Percentiles rank a stretch among this genome's conserved stretches.
phyloP scores from a whole-genome alignment of 2,797 vertebrate genomes.

The Pogoniulus pusillus region DNA sequence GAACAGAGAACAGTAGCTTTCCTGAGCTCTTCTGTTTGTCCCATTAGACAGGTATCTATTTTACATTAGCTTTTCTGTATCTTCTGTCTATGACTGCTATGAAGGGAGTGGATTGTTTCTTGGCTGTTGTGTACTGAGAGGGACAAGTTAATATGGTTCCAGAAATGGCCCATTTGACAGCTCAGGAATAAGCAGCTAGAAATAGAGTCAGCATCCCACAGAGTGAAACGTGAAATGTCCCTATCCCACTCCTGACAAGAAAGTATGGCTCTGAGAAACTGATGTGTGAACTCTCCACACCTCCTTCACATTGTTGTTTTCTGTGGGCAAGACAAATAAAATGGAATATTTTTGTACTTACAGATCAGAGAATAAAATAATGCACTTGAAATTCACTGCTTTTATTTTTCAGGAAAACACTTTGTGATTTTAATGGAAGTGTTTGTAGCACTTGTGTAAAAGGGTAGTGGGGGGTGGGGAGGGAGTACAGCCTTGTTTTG shows the following conservation, averaged over 20 bases:
- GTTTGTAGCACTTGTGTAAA: background rate
- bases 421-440: background rate
- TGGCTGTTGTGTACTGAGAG: background rate
- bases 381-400: background rate
- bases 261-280: background rate
- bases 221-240: background rate
- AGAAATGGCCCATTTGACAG: background rate
- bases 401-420: background rate
- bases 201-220: background rate
- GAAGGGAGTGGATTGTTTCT: background rate
- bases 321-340: background rate
- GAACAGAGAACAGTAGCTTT: background rate
- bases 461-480: background rate
- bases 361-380: background rate
- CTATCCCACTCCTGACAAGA: background rate
- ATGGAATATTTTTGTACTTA: background rate
- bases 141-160: background rate
- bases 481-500: background rate
- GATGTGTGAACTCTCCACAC: background rate
- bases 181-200: background rate
- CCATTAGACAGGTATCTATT: background rate
- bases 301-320: background rate
- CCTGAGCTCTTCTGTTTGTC: background rate
- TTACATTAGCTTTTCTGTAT: background rate
- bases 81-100: background rate